These are phyloP conservation scores for Brachirus orientalis DNA, from an alignment of 2,113 vertebrate genomes.

Conservation along the genomic window DNA sequence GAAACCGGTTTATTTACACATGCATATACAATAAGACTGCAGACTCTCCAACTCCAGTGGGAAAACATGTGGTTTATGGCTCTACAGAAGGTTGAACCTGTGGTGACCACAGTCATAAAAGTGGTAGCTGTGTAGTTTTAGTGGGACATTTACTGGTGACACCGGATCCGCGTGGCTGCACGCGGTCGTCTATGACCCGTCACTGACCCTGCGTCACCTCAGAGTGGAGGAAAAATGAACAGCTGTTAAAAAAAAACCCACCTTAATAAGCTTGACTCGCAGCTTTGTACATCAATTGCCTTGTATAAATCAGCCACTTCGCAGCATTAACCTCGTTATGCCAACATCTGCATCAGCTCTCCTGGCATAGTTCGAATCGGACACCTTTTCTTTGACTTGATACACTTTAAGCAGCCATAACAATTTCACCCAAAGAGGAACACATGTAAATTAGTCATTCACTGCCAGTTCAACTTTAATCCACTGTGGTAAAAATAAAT, in stretches of 20 bases:
- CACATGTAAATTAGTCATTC: not conserved
- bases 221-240: constrained; percentile 30
- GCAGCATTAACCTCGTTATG: not conserved
- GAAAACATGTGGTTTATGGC: constrained; percentile 29
- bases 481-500: not conserved
- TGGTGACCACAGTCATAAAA: constrained; percentile 28
- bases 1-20: constrained; percentile 1
- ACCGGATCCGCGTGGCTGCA: constrained; percentile 36
- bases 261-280: constrained; percentile 47
- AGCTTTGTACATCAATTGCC: constrained; percentile 38
- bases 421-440: not conserved
- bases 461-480: not conserved
- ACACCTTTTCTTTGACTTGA: not conserved
- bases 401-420: not conserved
- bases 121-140: constrained; percentile 42
- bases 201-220: constrained; percentile 39
- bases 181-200: constrained; percentile 38
- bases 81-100: constrained; percentile 44
- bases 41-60: not conserved
- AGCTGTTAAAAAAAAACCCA: constrained; percentile 41
- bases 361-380: not conserved
- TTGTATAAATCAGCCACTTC: constrained; percentile 26
- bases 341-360: not conserved
- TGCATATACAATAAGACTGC: constrained; percentile 16
- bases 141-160: constrained; percentile 45